Percentiles rank a stretch among this genome's conserved stretches.
Conservation (phyloP, 2,113 vertebrate species). For the Hydrochoerus hydrochaeris region DNA sequence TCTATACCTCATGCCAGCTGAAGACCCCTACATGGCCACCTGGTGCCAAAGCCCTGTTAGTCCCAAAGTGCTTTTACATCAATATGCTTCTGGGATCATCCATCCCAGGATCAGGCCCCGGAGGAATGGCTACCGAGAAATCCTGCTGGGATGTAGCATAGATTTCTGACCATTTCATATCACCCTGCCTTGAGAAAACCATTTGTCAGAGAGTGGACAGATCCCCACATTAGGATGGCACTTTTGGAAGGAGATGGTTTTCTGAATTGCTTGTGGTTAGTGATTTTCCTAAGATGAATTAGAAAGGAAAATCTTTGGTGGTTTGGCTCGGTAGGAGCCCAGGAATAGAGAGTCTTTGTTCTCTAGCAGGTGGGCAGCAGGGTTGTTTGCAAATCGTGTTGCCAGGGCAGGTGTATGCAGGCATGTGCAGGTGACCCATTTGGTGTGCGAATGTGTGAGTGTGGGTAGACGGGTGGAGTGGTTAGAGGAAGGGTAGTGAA, state of each 20-base stretch:
- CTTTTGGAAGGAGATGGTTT: constrained; percentile 60
- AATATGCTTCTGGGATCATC: not conserved
- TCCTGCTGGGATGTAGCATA: constrained; percentile 5
- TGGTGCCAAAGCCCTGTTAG: not conserved
- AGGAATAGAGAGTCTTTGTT: not conserved
- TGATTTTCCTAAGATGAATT: constrained; percentile 18
- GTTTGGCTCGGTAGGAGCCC: not conserved
- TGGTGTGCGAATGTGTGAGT: not conserved
- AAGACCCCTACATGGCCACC: not conserved
- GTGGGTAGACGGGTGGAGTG: accelerated
- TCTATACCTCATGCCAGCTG: not conserved
- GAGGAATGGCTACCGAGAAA: not conserved
- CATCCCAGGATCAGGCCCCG: not conserved
- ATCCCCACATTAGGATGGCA: not conserved
- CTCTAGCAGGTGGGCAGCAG: not conserved
- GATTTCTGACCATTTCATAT: constrained; percentile 1
- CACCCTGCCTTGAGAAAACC: constrained; percentile 18
- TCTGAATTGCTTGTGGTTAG: constrained; percentile 61
- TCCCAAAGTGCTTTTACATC: not conserved
- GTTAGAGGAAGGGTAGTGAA: not conserved
- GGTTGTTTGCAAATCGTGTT: not conserved
- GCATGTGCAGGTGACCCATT: not conserved
- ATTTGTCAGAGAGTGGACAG: constrained; percentile 1
- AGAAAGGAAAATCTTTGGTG: not conserved
- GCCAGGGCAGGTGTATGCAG: not conserved